phyloP scores from a whole-genome alignment of 1,140 invertebrate species.

The Bombus superbus region DNA sequence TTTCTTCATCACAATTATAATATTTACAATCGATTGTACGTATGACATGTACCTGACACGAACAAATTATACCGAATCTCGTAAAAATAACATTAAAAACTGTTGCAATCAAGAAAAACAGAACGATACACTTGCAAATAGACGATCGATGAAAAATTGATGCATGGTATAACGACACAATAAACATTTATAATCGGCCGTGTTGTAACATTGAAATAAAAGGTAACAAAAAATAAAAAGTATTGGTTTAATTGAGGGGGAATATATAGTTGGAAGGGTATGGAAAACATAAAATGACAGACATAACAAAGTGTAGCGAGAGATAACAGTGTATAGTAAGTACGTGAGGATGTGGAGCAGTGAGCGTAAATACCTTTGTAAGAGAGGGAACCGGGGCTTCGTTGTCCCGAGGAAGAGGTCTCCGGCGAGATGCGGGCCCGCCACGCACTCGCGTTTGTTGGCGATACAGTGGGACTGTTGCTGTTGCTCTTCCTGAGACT shows the following conservation, averaged over 20 bases:
- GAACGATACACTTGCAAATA: conserved; percentile 23
- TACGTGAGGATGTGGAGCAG: conserved; percentile 14
- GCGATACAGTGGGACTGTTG: conserved; percentile 86
- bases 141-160: conserved; percentile 3
- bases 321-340: conserved; percentile 41
- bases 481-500: conserved; percentile 85
- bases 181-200: conserved; percentile 16
- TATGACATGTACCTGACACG: neutral
- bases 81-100: neutral
- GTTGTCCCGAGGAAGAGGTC: conserved; percentile 86
- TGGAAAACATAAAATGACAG: conserved; percentile 47
- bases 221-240: neutral
- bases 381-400: conserved; percentile 88
- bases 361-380: conserved; percentile 85
- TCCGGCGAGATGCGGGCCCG: conserved; percentile 86
- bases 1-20: neutral
- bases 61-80: neutral
- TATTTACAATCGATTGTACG: conserved; percentile 1
- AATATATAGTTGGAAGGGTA: neutral
- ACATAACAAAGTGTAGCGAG: conserved; percentile 31
- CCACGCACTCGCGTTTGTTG: conserved; percentile 85
- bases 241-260: neutral
- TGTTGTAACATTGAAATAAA: neutral
- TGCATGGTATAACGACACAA: neutral
- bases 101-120: neutral